Percentiles rank a stretch among this genome's conserved stretches.
Evolutionary conservation across 2,888 invertebrate species (phyloP).

Genomic region (Operophtera brumata): DNA sequence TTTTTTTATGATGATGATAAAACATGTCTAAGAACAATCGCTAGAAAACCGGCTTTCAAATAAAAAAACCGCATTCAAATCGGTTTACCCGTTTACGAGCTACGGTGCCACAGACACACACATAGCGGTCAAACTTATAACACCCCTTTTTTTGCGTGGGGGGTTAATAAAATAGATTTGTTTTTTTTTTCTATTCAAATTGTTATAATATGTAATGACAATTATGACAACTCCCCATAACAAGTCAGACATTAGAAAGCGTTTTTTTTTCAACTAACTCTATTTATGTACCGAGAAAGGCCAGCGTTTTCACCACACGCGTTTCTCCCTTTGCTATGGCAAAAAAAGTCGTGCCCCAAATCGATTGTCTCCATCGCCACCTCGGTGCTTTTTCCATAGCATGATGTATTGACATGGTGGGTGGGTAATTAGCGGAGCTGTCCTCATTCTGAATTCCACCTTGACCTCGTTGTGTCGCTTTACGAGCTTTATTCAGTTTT

Average conservation of each 20-base stretch:
- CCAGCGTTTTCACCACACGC: constrained; percentile 29
- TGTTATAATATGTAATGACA: neutral
- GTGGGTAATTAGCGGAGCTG: constrained; percentile 68
- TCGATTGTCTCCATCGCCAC: constrained; percentile 40
- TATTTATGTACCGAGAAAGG: constrained; percentile 27
- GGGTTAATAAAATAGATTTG: too few relatives aligned
- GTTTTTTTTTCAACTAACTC: neutral
- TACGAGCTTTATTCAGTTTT: constrained; percentile 65
- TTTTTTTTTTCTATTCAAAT: neutral
- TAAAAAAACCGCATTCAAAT: too few relatives aligned
- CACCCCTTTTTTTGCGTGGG: too few relatives aligned
- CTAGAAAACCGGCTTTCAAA: too few relatives aligned
- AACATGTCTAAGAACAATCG: too few relatives aligned
- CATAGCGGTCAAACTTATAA: too few relatives aligned
- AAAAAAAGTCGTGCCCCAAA: constrained; percentile 34
- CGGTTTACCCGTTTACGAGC: too few relatives aligned
- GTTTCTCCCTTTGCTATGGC: constrained; percentile 20
- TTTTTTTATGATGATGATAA: too few relatives aligned
- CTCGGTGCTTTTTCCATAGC: constrained; percentile 43
- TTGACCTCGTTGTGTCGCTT: constrained; percentile 71
- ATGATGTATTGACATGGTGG: constrained; percentile 53
- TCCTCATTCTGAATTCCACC: constrained; percentile 71
- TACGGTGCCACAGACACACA: too few relatives aligned
- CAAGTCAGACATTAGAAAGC: neutral
- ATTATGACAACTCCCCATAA: neutral